A percentile compares a stretch with the other conserved stretches of the same genome.
Conservation (phyloP, 1,140 invertebrate genomes). For the Colletes latitarsis region DNA sequence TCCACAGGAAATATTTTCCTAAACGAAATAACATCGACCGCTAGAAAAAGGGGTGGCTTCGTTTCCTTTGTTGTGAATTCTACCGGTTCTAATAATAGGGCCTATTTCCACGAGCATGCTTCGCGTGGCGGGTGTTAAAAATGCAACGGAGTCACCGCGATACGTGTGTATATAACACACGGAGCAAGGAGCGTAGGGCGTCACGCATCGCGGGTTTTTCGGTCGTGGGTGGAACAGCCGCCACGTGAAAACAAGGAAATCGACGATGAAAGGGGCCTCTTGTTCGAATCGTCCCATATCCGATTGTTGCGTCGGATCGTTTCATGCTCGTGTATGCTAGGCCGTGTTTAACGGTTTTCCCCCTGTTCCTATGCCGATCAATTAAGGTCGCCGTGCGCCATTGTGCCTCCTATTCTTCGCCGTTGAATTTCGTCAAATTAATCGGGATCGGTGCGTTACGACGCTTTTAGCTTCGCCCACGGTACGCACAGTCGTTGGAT, state of each 20-base stretch:
- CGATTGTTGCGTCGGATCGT: constrained; percentile 53
- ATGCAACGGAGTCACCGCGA: constrained; percentile 14
- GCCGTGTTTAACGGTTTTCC: constrained; percentile 45
- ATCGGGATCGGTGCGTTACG: constrained; percentile 13
- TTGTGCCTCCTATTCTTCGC: constrained; percentile 25
- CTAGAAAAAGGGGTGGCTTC: constrained; percentile 29
- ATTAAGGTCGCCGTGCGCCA: constrained; percentile 41
- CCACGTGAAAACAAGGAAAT: constrained; percentile 63
- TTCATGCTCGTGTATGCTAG: constrained; percentile 13
- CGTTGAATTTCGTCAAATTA: constrained; percentile 30
- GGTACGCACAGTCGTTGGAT: too few relatives aligned
- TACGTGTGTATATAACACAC: background rate
- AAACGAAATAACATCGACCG: constrained; percentile 1
- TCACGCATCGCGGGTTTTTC: constrained; percentile 49
- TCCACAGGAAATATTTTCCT: constrained; percentile 17
- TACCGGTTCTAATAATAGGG: constrained; percentile 65
- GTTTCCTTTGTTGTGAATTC: constrained; percentile 63
- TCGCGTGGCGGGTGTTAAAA: constrained; percentile 61
- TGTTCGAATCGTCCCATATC: constrained; percentile 60
- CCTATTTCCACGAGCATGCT: constrained; percentile 42
- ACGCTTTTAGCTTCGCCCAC: background rate
- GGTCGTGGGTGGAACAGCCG: constrained; percentile 48
- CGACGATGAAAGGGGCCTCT: constrained; percentile 57
- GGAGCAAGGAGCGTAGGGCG: constrained; percentile 4
- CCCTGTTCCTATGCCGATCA: constrained; percentile 36